These are phyloP conservation scores for Piaya cayana DNA, from an alignment of 2,113 vertebrate genomes.

Conservation along the genomic window DNA sequence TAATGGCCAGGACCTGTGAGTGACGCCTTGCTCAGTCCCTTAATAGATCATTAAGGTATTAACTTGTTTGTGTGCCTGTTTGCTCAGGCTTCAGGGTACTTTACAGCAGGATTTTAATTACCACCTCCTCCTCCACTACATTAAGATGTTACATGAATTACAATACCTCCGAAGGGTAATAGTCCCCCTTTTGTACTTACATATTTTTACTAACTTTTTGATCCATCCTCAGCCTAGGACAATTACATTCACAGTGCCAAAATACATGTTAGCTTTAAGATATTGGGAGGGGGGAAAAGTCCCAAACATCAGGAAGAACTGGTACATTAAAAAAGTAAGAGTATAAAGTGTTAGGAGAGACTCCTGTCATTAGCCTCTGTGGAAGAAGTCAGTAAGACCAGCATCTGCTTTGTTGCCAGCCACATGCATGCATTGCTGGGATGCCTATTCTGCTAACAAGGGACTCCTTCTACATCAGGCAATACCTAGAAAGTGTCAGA, in stretches of 20 bases:
- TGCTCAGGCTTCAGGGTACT: background rate
- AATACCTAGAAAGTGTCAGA: background rate
- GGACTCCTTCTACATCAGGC: background rate
- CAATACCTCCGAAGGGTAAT: background rate
- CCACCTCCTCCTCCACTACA: background rate
- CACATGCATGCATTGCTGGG: fast-evolving
- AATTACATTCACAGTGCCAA: background rate
- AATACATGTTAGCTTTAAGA: background rate
- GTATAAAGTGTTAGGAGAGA: background rate
- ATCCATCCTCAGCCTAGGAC: background rate
- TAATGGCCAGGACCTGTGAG: background rate
- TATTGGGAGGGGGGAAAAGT: background rate
- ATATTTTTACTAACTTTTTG: background rate
- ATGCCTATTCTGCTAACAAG: background rate
- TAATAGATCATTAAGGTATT: constrained; percentile 3
- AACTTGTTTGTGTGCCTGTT: background rate
- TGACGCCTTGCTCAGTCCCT: background rate
- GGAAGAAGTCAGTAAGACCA: background rate
- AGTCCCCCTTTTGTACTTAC: background rate
- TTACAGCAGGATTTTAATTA: background rate
- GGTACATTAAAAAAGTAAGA: background rate
- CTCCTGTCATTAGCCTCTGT: background rate
- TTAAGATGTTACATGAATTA: background rate
- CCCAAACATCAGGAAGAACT: background rate
- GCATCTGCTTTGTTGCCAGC: background rate